These are phyloP conservation scores for Electrophaes corylata DNA, from an alignment of 2,888 invertebrate genomes.

Conservation along the genomic window DNA sequence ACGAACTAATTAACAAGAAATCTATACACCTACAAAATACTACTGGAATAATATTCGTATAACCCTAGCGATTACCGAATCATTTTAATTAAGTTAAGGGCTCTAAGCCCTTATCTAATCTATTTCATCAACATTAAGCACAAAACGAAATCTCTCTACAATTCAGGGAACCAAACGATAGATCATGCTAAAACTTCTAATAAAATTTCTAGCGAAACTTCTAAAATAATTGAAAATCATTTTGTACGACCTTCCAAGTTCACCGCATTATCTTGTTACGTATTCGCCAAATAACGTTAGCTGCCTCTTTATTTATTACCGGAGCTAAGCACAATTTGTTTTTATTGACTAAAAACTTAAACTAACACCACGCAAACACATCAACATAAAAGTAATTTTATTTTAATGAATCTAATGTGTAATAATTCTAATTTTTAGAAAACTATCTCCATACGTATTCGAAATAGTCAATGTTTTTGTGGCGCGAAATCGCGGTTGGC, in stretches of 20 bases:
- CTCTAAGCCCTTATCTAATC: constrained; percentile 16
- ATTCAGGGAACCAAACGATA: constrained; percentile 2
- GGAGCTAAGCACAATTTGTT: background rate
- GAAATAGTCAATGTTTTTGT: constrained; percentile 33
- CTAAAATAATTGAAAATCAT: constrained; percentile 8
- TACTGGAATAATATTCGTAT: background rate
- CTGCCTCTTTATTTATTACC: background rate
- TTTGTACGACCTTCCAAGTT: constrained; percentile 31
- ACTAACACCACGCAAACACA: constrained; percentile 23
- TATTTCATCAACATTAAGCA: background rate
- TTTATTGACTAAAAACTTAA: background rate
- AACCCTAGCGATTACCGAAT: background rate
- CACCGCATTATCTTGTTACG: constrained; percentile 25
- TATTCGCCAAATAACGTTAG: constrained; percentile 20
- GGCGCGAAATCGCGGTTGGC: constrained; percentile 52
- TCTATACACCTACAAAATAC: background rate
- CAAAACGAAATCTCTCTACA: background rate
- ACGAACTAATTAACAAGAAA: background rate
- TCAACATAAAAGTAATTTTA: constrained; percentile 18
- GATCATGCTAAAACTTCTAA: constrained; percentile 16
- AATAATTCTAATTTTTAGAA: constrained; percentile 14
- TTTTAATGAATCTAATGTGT: constrained; percentile 2
- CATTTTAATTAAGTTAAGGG: constrained; percentile 1
- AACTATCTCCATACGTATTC: constrained; percentile 34
- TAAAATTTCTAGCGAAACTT: background rate